Evolutionary conservation across 2,888 invertebrate genomes (phyloP).

Genomic region (Fabriciana adippe): DNA sequence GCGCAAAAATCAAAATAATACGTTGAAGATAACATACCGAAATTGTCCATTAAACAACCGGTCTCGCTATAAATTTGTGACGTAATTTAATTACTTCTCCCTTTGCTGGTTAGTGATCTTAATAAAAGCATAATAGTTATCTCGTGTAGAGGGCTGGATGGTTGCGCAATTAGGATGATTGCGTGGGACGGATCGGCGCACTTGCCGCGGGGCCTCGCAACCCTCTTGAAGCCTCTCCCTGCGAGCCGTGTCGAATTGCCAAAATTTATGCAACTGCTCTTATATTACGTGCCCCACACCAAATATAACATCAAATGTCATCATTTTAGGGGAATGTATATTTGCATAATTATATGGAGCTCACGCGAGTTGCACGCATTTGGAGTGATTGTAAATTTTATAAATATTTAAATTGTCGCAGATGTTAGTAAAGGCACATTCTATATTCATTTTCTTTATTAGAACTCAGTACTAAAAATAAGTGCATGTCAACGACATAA

Average conservation of each 20-base stretch:
- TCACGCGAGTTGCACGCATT: background rate
- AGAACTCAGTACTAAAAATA: background rate
- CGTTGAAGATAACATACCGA: background rate
- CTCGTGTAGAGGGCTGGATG: constrained; percentile 64
- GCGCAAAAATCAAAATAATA: background rate
- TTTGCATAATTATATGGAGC: constrained; percentile 56
- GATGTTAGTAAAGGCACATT: background rate
- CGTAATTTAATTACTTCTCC: constrained; percentile 79
- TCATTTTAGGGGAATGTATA: constrained; percentile 60
- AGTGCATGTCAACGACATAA: background rate
- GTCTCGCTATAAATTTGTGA: constrained; percentile 45
- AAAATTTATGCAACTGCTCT: constrained; percentile 77
- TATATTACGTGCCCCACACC: constrained; percentile 50
- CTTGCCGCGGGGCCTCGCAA: constrained; percentile 32
- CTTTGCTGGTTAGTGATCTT: constrained; percentile 72
- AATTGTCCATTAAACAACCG: constrained; percentile 14
- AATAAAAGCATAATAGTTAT: constrained; percentile 79
- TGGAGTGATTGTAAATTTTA: constrained; percentile 6
- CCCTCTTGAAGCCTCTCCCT: constrained; percentile 35
- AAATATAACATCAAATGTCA: constrained; percentile 71
- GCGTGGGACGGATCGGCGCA: constrained; percentile 43
- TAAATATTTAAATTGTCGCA: constrained; percentile 26
- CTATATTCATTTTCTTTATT: background rate
- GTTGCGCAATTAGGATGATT: constrained; percentile 62
- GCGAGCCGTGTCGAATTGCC: constrained; percentile 71